These are phyloP conservation scores for Megalops cyprinoides DNA, from an alignment of 2,797 vertebrate species.

Conservation along the genomic window DNA sequence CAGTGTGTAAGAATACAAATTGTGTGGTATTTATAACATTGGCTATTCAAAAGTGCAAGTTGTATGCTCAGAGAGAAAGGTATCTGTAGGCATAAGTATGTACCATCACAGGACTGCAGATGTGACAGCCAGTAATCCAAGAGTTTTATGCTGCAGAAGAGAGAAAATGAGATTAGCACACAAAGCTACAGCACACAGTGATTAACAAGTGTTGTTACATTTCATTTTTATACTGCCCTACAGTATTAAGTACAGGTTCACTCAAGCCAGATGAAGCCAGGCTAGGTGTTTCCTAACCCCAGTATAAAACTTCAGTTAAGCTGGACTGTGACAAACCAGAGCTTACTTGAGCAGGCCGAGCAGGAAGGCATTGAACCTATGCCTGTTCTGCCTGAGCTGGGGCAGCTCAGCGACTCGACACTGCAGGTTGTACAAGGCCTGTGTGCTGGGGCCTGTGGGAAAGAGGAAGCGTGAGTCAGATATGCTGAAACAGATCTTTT, in stretches of 20 bases:
- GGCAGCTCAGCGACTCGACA: conserved; percentile 79
- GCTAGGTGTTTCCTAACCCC: not conserved
- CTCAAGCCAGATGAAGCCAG: not conserved
- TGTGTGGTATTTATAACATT: not conserved
- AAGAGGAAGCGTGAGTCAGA: not conserved
- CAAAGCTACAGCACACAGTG: not conserved
- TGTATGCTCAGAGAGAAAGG: not conserved
- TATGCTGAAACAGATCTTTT: not conserved
- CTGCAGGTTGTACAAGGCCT: conserved; percentile 79
- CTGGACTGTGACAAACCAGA: not conserved
- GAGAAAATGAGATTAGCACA: conserved; percentile 21
- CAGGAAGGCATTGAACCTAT: conserved; percentile 92
- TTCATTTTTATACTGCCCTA: not conserved
- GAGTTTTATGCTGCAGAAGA: conserved; percentile 79
- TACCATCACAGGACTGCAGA: conserved; percentile 86
- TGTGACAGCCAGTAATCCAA: conserved; percentile 90
- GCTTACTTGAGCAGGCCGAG: conserved; percentile 94
- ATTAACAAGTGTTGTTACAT: too few species aligned
- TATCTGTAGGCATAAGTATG: conserved; percentile 1
- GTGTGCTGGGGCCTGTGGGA: conserved; percentile 70
- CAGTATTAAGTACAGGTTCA: too few species aligned
- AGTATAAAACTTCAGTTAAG: not conserved
- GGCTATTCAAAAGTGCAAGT: not conserved
- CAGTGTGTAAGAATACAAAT: not conserved
- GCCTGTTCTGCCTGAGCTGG: conserved; percentile 82